A percentile compares a stretch with the other conserved stretches of the same genome.
Evolutionary conservation across 2,113 vertebrate genomes (phyloP).

Genomic region (Herpailurus yagouaroundi): DNA sequence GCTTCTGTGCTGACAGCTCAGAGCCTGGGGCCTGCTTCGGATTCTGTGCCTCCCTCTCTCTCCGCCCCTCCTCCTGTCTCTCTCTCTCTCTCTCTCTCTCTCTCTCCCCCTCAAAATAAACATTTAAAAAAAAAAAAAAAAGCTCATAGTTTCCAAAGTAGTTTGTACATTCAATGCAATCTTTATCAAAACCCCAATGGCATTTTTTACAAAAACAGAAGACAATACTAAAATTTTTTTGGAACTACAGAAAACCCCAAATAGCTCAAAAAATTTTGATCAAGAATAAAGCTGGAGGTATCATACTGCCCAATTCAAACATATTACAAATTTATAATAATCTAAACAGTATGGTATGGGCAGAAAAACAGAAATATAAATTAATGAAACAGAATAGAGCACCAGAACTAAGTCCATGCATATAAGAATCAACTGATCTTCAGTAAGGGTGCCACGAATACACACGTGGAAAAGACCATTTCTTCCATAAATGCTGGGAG

Average conservation of each 20-base stretch:
- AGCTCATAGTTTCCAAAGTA: neutral
- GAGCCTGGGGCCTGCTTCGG: too few relatives aligned
- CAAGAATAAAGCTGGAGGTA: neutral
- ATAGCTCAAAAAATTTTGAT: neutral
- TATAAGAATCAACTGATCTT: neutral
- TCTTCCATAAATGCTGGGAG: neutral
- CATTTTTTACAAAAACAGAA: neutral
- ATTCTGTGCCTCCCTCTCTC: too few relatives aligned
- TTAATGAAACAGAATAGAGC: neutral
- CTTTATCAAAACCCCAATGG: neutral
- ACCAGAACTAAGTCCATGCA: neutral
- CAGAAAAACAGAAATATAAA: neutral
- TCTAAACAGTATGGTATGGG: neutral
- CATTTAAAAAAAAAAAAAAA: too few relatives aligned
- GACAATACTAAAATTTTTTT: neutral
- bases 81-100: too few relatives aligned
- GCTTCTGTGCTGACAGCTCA: too few relatives aligned
- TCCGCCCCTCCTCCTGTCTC: too few relatives aligned
- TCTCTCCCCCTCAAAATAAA: too few relatives aligned
- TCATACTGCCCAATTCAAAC: neutral
- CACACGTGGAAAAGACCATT: neutral
- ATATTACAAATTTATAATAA: neutral
- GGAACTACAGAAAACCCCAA: neutral
- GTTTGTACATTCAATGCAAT: neutral
- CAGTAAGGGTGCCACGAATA: neutral